phyloP scores from a whole-genome alignment of 2,113 vertebrate species.

The Todiramphus saurophagus region DNA sequence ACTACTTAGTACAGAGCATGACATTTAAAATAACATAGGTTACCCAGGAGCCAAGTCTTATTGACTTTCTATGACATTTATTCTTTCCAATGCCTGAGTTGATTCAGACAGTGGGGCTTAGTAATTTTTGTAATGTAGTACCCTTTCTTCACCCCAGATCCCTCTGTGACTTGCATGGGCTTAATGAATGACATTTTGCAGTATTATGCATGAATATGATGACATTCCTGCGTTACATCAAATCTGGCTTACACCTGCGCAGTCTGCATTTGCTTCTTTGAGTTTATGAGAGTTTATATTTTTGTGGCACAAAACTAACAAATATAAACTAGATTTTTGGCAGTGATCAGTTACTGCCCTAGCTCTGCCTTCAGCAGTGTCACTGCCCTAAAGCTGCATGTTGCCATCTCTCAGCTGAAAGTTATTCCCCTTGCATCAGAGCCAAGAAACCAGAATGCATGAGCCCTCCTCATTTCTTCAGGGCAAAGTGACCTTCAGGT shows the following conservation, averaged over 20 bases:
- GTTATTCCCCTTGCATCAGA: neutral
- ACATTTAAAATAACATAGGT: conserved; percentile 38
- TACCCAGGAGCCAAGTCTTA: neutral
- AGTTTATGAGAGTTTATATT: neutral
- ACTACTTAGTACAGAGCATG: conserved; percentile 2
- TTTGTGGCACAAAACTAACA: neutral
- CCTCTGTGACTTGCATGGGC: neutral
- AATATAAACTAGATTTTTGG: neutral
- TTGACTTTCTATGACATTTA: conserved; percentile 48
- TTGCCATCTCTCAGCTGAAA: neutral
- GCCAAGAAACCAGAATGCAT: neutral
- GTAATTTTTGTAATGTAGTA: neutral
- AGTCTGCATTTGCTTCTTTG: neutral
- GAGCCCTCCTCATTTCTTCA: neutral
- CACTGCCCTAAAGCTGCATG: neutral
- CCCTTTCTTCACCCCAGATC: neutral
- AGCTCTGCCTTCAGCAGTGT: neutral
- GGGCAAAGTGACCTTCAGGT: neutral
- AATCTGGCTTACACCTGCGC: neutral
- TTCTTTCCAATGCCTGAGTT: neutral
- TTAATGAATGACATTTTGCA: neutral
- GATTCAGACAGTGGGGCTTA: neutral
- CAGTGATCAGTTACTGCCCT: neutral
- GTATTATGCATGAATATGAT: neutral
- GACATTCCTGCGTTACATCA: neutral